Conservation (phyloP, 2,888 invertebrate genomes). For the Trissonchulus sp. region DNA sequence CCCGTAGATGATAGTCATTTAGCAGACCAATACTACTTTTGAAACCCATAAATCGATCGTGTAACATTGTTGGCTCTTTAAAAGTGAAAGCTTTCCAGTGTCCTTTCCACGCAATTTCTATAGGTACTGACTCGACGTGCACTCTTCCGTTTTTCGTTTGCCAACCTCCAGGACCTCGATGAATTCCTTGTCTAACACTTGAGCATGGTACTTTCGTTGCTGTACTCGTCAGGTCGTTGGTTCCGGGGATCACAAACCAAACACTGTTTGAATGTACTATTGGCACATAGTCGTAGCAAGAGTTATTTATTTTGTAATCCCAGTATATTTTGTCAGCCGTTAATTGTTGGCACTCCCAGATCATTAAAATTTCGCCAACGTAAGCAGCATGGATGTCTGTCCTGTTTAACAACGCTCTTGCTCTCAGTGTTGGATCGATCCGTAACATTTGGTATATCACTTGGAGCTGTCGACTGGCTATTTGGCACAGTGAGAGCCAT, state of each 20-base stretch:
- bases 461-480: background rate
- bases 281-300: conserved; percentile 22
- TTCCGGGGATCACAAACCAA: conserved; percentile 12
- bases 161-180: too few species aligned
- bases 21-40: too few species aligned
- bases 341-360: conserved; percentile 7
- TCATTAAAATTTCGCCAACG: conserved; percentile 16
- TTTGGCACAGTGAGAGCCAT: background rate
- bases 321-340: background rate
- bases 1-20: too few species aligned
- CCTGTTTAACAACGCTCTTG: background rate
- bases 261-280: background rate
- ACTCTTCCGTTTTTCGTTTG: too few species aligned
- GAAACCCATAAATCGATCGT: too few species aligned
- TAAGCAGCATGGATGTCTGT: conserved; percentile 7
- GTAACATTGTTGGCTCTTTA: too few species aligned
- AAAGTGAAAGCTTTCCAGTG: too few species aligned
- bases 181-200: background rate
- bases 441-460: conserved; percentile 13
- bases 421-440: conserved; percentile 12
- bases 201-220: background rate
- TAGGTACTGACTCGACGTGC: too few species aligned
- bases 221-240: background rate
- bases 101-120: too few species aligned
- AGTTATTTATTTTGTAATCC: conserved; percentile 16